A percentile compares a stretch with the other conserved stretches of the same genome.
These are phyloP conservation scores for Listrodromus nycthemerus DNA, from an alignment of 2,888 invertebrate species.

Conservation along the genomic window DNA sequence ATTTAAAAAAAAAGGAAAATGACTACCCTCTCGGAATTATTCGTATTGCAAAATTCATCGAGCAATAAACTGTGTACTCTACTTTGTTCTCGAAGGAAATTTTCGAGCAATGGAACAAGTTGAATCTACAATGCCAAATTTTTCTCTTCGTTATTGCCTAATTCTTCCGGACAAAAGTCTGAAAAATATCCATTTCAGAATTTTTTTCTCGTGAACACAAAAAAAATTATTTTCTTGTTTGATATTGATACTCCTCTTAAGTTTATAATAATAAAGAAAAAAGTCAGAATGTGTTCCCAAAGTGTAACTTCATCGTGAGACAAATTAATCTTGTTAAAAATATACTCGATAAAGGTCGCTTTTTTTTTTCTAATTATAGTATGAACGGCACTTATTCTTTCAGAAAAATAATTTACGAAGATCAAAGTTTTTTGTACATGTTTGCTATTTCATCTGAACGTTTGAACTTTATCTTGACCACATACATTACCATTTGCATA, in stretches of 20 bases:
- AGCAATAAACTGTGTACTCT: slow-evolving; percentile 32
- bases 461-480: neutral
- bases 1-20: slow-evolving; percentile 35
- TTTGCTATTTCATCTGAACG: neutral
- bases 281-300: neutral
- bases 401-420: neutral
- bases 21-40: slow-evolving; percentile 36
- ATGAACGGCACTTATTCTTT: neutral
- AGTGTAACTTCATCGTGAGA: neutral
- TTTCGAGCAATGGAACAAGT: neutral
- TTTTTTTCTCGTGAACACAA: neutral
- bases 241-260: neutral
- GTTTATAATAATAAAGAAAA: neutral
- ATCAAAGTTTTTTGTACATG: neutral
- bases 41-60: slow-evolving; percentile 39
- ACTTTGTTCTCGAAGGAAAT: slow-evolving; percentile 36
- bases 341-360: neutral
- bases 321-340: neutral
- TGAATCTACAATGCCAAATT: neutral
- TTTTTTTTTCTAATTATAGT: neutral
- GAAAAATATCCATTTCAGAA: neutral
- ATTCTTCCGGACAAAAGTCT: neutral
- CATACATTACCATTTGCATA: too few relatives aligned
- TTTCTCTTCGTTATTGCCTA: neutral
- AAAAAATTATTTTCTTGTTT: neutral